Percentiles rank a stretch among this genome's conserved stretches.
Conservation (phyloP, 2,113 vertebrate genomes). For the Gambusia affinis region DNA sequence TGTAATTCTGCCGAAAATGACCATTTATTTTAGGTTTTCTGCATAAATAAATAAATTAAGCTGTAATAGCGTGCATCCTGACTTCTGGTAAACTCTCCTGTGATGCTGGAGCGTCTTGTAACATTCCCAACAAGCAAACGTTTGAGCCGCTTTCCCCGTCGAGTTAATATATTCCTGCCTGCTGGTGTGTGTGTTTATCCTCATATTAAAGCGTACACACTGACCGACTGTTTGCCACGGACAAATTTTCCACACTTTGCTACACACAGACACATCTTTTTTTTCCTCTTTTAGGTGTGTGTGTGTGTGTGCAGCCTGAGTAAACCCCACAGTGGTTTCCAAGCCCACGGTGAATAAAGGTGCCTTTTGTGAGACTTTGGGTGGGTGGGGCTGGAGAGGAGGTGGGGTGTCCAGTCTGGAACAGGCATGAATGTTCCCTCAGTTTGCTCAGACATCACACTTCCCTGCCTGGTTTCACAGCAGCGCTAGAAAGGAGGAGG, state of each 20-base stretch:
- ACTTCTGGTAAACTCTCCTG: not conserved
- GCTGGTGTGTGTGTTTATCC: slow-evolving; percentile 25
- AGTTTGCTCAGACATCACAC: slow-evolving; percentile 86
- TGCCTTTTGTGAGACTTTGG: slow-evolving; percentile 90
- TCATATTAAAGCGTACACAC: slow-evolving; percentile 47
- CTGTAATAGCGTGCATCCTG: not conserved
- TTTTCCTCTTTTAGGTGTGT: slow-evolving; percentile 6
- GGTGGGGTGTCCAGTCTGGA: slow-evolving; percentile 79
- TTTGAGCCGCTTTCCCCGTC: slow-evolving; percentile 66
- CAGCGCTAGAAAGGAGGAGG: slow-evolving; percentile 74
- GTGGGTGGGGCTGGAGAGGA: slow-evolving; percentile 53
- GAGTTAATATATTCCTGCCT: slow-evolving; percentile 32
- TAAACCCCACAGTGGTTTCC: slow-evolving; percentile 71
- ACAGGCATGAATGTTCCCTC: slow-evolving; percentile 88
- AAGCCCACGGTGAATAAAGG: slow-evolving; percentile 87
- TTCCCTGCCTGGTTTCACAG: slow-evolving; percentile 83
- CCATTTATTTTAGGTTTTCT: not conserved
- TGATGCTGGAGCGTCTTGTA: slow-evolving; percentile 1
- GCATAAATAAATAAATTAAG: not conserved
- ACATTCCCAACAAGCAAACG: slow-evolving; percentile 58
- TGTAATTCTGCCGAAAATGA: not conserved
- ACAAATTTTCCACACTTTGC: slow-evolving; percentile 69
- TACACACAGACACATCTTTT: not conserved
- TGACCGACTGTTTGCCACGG: slow-evolving; percentile 58
- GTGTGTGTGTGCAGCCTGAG: slow-evolving; percentile 66